Evolutionary conservation across 2,113 vertebrate species (phyloP).

Genomic region (Brachyhypopomus gauderio): DNA sequence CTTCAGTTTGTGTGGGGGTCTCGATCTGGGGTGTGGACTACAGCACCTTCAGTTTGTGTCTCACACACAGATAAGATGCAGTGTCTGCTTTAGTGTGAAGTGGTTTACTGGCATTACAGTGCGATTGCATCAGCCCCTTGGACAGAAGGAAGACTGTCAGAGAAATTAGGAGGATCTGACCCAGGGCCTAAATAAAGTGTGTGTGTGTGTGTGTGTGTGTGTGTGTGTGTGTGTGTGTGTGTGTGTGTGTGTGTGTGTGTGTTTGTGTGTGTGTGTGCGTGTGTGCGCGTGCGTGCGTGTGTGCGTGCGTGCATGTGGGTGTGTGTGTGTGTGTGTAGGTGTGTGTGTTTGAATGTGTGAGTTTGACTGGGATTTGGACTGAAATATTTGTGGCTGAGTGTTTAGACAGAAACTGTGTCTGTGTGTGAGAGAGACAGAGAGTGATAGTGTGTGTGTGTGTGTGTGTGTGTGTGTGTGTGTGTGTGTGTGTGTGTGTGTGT

Average conservation of each 20-base stretch:
- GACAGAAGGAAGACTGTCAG: constrained; percentile 42
- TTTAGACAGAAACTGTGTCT: constrained; percentile 51
- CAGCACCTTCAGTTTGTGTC: too few species aligned
- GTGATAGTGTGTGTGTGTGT: too few species aligned
- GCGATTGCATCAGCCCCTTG: constrained; percentile 49
- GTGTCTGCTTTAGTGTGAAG: too few species aligned
- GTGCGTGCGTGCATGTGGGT: background rate
- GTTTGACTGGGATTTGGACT: too few species aligned
- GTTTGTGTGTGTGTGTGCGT: background rate
- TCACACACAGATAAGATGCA: too few species aligned
- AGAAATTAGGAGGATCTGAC: constrained; percentile 49
- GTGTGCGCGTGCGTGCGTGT: constrained; percentile 29
- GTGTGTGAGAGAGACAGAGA: too few species aligned
- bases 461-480: background rate
- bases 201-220: constrained; percentile 24
- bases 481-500: too few species aligned
- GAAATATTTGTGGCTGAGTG: background rate
- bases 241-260: background rate
- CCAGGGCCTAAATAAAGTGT: constrained; percentile 14
- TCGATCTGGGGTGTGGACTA: too few species aligned
- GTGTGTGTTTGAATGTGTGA: too few species aligned
- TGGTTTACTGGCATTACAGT: constrained; percentile 33
- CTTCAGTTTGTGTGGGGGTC: too few species aligned
- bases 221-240: background rate
- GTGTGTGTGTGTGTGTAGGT: background rate